Evolutionary conservation across 2,113 vertebrate species (phyloP).

Genomic region (Pseudorasbora parva): DNA sequence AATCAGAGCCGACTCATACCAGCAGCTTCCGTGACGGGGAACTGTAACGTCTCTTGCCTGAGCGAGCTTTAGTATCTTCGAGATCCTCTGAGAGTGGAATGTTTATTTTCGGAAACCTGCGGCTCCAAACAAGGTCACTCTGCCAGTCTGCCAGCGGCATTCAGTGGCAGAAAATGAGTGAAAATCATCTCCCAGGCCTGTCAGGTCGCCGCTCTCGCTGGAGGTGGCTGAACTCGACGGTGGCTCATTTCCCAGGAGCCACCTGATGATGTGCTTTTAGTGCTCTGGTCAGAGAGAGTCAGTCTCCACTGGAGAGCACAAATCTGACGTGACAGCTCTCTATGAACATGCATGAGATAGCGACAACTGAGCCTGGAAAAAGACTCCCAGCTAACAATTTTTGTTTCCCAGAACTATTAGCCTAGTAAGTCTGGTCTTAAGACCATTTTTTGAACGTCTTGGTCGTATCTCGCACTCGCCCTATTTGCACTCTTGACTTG

Average conservation of each 20-base stretch:
- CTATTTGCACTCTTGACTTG: too few relatives aligned
- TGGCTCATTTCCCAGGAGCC: slow-evolving; percentile 50
- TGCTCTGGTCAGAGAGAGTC: slow-evolving; percentile 12
- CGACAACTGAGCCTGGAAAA: neutral
- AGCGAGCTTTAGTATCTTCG: slow-evolving; percentile 28
- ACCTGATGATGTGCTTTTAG: slow-evolving; percentile 44
- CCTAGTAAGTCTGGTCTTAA: too few relatives aligned
- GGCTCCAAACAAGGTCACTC: slow-evolving; percentile 46
- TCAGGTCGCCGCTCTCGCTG: slow-evolving; percentile 37
- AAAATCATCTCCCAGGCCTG: slow-evolving; percentile 48
- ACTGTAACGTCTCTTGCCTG: slow-evolving; percentile 13
- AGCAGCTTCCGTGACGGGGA: slow-evolving; percentile 42
- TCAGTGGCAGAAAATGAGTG: slow-evolving; percentile 42
- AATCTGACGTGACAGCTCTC: slow-evolving; percentile 32
- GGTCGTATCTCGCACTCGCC: too few relatives aligned
- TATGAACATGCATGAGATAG: slow-evolving; percentile 7
- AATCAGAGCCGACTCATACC: slow-evolving; percentile 53
- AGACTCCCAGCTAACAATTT: too few relatives aligned
- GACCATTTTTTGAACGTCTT: too few relatives aligned
- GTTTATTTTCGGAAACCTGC: slow-evolving; percentile 55
- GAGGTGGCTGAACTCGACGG: slow-evolving; percentile 37
- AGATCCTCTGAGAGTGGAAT: slow-evolving; percentile 36
- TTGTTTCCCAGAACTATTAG: too few relatives aligned
- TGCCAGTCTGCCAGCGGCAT: slow-evolving; percentile 37
- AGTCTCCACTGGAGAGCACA: slow-evolving; percentile 29